Conservation (phyloP, 1,140 invertebrate species). For the Hyles vespertilio region DNA sequence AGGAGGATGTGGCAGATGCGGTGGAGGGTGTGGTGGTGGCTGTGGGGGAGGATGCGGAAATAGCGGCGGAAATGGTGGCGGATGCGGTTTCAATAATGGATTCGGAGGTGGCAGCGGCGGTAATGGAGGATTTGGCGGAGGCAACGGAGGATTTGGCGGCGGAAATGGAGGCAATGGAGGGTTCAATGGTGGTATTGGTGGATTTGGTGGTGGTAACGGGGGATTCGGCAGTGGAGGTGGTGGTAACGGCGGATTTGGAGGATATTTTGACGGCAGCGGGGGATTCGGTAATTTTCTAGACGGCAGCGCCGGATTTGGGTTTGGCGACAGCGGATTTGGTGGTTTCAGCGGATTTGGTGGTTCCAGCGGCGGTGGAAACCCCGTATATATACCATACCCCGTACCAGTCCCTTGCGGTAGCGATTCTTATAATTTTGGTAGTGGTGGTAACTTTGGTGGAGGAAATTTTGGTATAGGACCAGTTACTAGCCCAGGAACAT, state of each 20-base stretch:
- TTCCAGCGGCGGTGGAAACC: constrained; percentile 1
- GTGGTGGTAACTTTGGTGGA: no score
- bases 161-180: not conserved
- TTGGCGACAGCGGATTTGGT: no score
- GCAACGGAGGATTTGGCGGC: constrained; percentile 3
- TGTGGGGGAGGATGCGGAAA: constrained; percentile 7
- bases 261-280: not conserved
- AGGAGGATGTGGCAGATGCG: constrained; percentile 2
- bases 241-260: constrained; percentile 4
- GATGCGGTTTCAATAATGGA: constrained; percentile 2
- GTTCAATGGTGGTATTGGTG: constrained; percentile 2
- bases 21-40: constrained; percentile 11
- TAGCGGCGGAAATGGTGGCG: constrained; percentile 6
- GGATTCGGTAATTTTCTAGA: no score
- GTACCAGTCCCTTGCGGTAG: constrained; percentile 10
- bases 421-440: no score
- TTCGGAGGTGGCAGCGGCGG: constrained; percentile 3
- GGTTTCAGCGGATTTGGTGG: not conserved
- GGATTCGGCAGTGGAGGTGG: constrained; percentile 6
- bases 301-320: no score
- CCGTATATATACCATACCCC: constrained; percentile 20
- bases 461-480: no score
- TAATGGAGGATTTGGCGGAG: constrained; percentile 1
- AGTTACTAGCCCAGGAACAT: no score
- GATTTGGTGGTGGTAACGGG: not conserved